These are phyloP conservation scores for Coreoperca whiteheadi DNA, from an alignment of 2,113 vertebrate species.

Conservation along the genomic window DNA sequence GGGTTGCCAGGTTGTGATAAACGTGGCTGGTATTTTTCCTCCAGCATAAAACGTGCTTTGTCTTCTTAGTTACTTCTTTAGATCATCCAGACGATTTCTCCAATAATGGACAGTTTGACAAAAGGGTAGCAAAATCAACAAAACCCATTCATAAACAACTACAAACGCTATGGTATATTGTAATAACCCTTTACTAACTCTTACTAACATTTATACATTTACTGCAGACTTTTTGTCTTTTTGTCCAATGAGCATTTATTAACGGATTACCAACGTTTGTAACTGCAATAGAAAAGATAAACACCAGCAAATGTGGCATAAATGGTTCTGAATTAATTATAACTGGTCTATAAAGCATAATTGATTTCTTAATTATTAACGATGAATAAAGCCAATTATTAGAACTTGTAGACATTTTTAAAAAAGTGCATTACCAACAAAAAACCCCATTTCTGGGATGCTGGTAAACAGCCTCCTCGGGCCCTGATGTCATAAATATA, in stretches of 20 bases:
- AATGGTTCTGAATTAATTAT: too few relatives aligned
- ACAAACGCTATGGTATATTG: background rate
- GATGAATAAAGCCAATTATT: background rate
- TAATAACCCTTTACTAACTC: background rate
- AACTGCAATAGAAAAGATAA: background rate
- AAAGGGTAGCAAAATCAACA: background rate
- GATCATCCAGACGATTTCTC: background rate
- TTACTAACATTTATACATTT: background rate
- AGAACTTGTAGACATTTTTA: background rate
- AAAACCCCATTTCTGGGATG: conserved; percentile 8
- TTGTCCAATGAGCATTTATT: background rate
- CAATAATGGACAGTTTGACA: background rate
- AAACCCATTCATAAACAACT: background rate
- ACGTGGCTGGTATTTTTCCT: background rate
- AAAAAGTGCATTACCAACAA: background rate
- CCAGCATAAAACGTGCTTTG: too few relatives aligned
- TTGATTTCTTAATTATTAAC: too few relatives aligned
- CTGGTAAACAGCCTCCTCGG: conserved; percentile 46
- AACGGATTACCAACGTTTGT: background rate
- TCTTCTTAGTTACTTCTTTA: background rate
- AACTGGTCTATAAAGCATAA: too few relatives aligned
- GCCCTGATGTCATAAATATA: conserved; percentile 56
- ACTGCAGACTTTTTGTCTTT: background rate
- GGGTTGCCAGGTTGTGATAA: too few relatives aligned
- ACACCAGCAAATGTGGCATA: background rate